phyloP scores from a whole-genome alignment of 2,113 vertebrate genomes.

The Psittacara wagleri region DNA sequence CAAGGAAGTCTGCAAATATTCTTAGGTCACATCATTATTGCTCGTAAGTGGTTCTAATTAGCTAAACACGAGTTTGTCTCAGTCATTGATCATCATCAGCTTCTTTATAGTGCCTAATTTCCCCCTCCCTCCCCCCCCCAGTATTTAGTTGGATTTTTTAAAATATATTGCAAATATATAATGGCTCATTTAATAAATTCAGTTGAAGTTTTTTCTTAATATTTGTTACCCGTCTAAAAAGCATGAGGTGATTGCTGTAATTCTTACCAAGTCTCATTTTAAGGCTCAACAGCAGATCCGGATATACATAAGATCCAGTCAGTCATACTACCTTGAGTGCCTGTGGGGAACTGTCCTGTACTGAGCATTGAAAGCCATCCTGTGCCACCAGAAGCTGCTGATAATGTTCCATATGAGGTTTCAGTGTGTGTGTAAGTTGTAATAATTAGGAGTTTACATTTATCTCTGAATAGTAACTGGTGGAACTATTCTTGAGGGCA shows the following conservation, averaged over 20 bases:
- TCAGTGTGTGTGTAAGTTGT: not conserved
- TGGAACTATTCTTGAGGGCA: not conserved
- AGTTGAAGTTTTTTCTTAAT: not conserved
- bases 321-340: not conserved
- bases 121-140: fast-evolving
- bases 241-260: not conserved
- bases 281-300: not conserved
- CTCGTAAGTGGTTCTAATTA: conserved; percentile 87
- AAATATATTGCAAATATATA: conserved; percentile 38
- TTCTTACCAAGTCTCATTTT: not conserved
- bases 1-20: conserved; percentile 84
- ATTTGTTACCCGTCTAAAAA: conserved; percentile 4
- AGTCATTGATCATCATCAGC: conserved; percentile 86
- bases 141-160: conserved; percentile 22
- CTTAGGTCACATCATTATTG: conserved; percentile 84
- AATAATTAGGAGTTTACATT: not conserved
- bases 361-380: not conserved
- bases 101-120: conserved; percentile 76
- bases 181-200: conserved; percentile 31
- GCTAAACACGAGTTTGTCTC: conserved; percentile 83
- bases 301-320: not conserved
- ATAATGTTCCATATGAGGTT: conserved; percentile 13
- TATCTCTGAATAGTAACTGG: not conserved
- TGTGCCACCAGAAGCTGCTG: conserved; percentile 32
- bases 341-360: not conserved